Conservation (phyloP, 2,888 invertebrate genomes). For the Tillus elongatus region DNA sequence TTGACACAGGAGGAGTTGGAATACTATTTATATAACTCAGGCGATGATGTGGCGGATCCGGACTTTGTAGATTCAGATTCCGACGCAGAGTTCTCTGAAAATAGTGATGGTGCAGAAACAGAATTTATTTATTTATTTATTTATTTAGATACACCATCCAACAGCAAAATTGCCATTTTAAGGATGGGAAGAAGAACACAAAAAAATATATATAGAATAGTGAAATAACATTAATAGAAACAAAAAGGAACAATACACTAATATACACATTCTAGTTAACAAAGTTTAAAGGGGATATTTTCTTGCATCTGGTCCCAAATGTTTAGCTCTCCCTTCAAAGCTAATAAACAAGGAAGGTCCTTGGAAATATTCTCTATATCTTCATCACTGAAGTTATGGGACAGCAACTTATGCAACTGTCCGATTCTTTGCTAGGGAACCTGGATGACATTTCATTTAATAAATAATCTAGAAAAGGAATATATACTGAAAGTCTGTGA, state of each 20-base stretch:
- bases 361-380: slow-evolving; percentile 1
- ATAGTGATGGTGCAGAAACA: slow-evolving; percentile 12
- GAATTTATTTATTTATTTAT: too few species aligned
- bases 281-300: too few species aligned
- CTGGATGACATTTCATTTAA: slow-evolving; percentile 6
- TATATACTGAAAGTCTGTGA: slow-evolving; percentile 5
- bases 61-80: slow-evolving; percentile 14
- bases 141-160: too few species aligned
- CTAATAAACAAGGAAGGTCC: slow-evolving; percentile 2
- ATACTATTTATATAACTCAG: slow-evolving; percentile 15
- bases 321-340: slow-evolving; percentile 1
- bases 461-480: slow-evolving; percentile 5
- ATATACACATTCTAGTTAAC: too few species aligned
- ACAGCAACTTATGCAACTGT: slow-evolving; percentile 4
- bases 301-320: not conserved
- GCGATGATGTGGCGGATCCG: slow-evolving; percentile 16
- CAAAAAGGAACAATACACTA: too few species aligned
- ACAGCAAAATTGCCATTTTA: too few species aligned
- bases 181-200: too few species aligned
- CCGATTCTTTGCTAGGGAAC: too few species aligned
- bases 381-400: slow-evolving; percentile 6
- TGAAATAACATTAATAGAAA: too few species aligned
- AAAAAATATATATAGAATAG: too few species aligned
- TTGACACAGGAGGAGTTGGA: slow-evolving; percentile 16
- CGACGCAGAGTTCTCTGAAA: slow-evolving; percentile 8